Conservation (phyloP, 1,140 invertebrate species). For the Lordiphosa collinella region DNA sequence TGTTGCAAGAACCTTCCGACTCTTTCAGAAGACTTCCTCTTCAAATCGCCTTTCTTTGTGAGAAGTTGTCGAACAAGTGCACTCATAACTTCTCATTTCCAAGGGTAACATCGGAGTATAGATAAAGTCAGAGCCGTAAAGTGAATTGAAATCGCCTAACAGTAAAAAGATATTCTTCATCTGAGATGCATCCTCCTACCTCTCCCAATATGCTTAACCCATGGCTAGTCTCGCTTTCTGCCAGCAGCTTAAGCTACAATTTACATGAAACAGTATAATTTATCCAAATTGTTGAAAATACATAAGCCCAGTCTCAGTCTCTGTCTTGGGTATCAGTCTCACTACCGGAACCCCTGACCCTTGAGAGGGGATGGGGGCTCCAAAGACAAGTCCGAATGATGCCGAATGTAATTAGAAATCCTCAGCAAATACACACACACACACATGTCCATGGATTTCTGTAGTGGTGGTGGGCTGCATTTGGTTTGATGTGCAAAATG, state of each 20-base stretch:
- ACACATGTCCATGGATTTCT: constrained; percentile 18
- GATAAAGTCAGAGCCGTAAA: too few relatives aligned
- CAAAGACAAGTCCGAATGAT: constrained; percentile 49
- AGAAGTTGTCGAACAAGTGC: too few relatives aligned
- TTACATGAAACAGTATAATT: constrained; percentile 42
- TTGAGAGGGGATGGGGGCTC: constrained; percentile 4
- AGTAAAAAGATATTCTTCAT: too few relatives aligned
- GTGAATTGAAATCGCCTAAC: too few relatives aligned
- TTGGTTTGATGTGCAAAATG: constrained; percentile 73
- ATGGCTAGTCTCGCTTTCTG: neutral
- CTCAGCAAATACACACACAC: constrained; percentile 44
- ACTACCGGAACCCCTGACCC: neutral
- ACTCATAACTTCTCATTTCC: too few relatives aligned
- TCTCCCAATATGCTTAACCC: too few relatives aligned
- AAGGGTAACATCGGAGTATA: too few relatives aligned
- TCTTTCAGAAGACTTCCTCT: too few relatives aligned
- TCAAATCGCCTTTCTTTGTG: too few relatives aligned
- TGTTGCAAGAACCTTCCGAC: too few relatives aligned
- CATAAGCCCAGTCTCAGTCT: constrained; percentile 20
- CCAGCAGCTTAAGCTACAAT: constrained; percentile 8
- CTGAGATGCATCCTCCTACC: too few relatives aligned
- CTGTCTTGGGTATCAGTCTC: neutral
- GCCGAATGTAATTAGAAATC: constrained; percentile 75
- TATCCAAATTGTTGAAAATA: constrained; percentile 40
- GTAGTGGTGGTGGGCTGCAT: constrained; percentile 38